phyloP scores from a whole-genome alignment of 2,113 vertebrate species.

The Dasyornis broadbenti region DNA sequence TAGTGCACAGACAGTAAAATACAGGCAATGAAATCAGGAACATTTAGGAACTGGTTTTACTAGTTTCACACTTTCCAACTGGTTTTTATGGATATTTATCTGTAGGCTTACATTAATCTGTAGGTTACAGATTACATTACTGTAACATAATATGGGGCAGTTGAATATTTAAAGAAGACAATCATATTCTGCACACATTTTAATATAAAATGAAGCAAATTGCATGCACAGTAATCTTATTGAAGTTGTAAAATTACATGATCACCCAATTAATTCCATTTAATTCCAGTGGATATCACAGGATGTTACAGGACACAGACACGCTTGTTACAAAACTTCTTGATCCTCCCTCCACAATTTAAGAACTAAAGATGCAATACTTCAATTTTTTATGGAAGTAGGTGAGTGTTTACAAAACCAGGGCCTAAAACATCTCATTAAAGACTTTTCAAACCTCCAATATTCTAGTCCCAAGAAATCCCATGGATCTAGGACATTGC shows the following conservation, averaged over 20 bases:
- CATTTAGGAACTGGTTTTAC: not conserved
- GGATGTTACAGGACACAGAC: not conserved
- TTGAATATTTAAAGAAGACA: not conserved
- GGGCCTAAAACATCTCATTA: not conserved
- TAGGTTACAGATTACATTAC: no score
- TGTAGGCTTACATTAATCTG: not conserved
- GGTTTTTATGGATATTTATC: conserved; percentile 32
- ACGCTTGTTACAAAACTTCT: not conserved
- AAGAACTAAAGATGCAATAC: not conserved
- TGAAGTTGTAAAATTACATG: not conserved
- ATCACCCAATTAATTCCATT: not conserved
- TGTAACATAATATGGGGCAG: not conserved
- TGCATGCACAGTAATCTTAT: not conserved
- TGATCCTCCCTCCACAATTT: not conserved
- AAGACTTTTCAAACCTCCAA: not conserved
- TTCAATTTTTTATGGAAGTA: not conserved
- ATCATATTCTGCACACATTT: not conserved
- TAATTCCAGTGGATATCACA: not conserved
- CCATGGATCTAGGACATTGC: not conserved
- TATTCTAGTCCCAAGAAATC: not conserved
- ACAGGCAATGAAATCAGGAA: not conserved
- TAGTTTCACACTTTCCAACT: not conserved
- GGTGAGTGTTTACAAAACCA: not conserved
- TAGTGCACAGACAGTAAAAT: not conserved
- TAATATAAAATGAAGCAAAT: not conserved